phyloP scores from a whole-genome alignment of 2,113 vertebrate genomes.

The Piprites chloris region DNA sequence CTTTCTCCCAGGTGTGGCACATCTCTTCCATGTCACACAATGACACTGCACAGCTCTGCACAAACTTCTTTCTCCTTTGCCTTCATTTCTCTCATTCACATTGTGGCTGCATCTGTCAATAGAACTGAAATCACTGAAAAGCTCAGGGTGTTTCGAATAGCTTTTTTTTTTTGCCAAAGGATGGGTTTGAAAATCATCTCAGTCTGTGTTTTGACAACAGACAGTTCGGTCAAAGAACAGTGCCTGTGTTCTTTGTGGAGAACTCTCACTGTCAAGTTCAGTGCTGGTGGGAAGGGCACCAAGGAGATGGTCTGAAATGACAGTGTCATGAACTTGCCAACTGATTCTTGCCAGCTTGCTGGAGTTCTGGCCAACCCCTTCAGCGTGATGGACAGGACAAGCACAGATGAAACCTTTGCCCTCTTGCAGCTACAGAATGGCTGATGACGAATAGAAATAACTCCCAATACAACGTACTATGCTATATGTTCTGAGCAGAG shows the following conservation, averaged over 20 bases:
- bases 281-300: not conserved
- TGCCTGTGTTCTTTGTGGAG: not conserved
- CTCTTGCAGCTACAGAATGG: not conserved
- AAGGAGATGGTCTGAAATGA: conserved; percentile 26
- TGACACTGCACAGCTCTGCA: not conserved
- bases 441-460: not conserved
- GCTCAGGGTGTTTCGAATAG: not conserved
- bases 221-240: not conserved
- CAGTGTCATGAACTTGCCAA: conserved; percentile 56
- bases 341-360: not conserved
- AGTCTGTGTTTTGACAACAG: not conserved
- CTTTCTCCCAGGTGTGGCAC: not conserved
- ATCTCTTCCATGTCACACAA: not conserved
- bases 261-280: not conserved
- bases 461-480: not conserved
- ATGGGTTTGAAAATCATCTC: not conserved
- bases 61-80: not conserved
- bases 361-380: not conserved
- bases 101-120: not conserved
- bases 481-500: not conserved
- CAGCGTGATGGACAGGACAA: not conserved
- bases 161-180: not conserved
- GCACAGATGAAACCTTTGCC: not conserved
- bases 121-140: not conserved
- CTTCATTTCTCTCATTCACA: not conserved